Evolutionary conservation across 92 coral and sea anemone genomes (phyloP), one percentile per base, ranked within the genome.

Genomic region (Meandrina meandrites): DNA sequence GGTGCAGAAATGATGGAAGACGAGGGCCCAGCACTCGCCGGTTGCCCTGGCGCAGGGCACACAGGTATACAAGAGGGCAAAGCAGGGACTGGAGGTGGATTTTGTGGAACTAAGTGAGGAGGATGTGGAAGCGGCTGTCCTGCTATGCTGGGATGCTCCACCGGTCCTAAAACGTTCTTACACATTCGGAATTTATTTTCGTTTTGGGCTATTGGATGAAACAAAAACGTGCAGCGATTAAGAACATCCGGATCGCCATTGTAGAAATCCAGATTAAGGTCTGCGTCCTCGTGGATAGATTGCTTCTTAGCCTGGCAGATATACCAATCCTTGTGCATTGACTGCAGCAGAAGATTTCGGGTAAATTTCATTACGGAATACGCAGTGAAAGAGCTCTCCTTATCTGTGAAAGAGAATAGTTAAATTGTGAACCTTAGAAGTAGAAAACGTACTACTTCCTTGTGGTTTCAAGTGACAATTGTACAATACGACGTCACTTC

Each of bases 201-300:
- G 57, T 81, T 79, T 68, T 69, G 67, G 0, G 89, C 81, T 62
- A 90, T 80, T 28, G 95, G 95, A 9, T 84, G 56, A 22, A 90
- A 87, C 4, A 81, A 35, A 36, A 90, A 92, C 19, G 93, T 82
- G 58, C 95, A 92, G 9, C 95, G 83, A 13, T 80, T 73, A 9
- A 90, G 86, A 32, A 86, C 86, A 35, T 83, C 85, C 11, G 88
- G 74, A 12, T 80, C 50, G 14, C 92, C 85, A 24, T 79, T 82
- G 34, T 85, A 83, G 56, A 86, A 92, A 40, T 89, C 94, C 16
- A 92, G 45, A 18, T 48, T 18, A 4, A 92, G 36, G n/a, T 53
- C 74, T 3, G 91, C 64, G 17, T 68, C 66, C 18, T 19, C 34
- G 10, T 51, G 81, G 37, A 79, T 56, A 5, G 19, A 27, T 1